phyloP scores from a whole-genome alignment of 1,140 invertebrate species.

The Brachionus angularis region DNA sequence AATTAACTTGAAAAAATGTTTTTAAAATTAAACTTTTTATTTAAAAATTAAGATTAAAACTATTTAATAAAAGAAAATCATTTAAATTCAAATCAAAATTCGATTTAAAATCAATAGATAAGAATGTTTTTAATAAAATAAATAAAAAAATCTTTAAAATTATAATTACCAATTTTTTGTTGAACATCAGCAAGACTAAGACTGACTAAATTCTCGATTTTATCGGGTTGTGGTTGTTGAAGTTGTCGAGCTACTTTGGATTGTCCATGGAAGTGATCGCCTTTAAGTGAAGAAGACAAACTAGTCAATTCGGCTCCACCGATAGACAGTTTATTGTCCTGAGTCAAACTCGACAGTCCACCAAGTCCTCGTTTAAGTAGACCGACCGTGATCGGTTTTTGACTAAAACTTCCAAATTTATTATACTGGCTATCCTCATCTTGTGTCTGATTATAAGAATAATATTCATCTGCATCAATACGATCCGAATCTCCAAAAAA shows the following conservation, averaged over 20 bases:
- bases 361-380: conserved; percentile 33
- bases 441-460: neutral
- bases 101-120: too few species aligned
- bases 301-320: neutral
- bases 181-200: neutral
- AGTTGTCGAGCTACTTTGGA: neutral
- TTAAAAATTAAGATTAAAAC: too few species aligned
- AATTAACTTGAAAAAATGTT: too few species aligned
- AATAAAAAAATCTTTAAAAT: too few species aligned
- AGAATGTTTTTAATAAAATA: too few species aligned
- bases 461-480: neutral
- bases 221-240: too few species aligned
- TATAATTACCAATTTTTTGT: too few species aligned
- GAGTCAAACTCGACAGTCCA: neutral
- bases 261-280: conserved; percentile 28
- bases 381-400: conserved; percentile 17
- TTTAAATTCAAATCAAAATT: too few species aligned
- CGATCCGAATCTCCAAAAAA: too few species aligned
- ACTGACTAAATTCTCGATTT: neutral
- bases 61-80: too few species aligned
- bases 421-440: neutral
- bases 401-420: conserved; percentile 16
- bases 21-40: too few species aligned
- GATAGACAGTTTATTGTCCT: conserved; percentile 10
- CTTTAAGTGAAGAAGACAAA: neutral